Conservation (phyloP, 2,113 vertebrate genomes). For the Megalops atlanticus region DNA sequence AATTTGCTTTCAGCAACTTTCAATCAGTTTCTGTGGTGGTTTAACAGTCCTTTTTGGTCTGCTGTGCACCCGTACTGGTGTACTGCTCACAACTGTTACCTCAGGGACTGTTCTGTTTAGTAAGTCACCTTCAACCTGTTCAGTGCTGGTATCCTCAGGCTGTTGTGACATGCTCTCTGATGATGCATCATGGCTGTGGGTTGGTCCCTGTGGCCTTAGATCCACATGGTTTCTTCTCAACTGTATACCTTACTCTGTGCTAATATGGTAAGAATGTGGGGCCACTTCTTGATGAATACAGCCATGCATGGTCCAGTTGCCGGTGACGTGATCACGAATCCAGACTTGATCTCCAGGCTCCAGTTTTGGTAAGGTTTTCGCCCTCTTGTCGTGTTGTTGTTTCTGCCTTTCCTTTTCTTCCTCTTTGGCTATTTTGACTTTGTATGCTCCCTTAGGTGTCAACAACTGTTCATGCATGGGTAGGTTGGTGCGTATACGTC, state of each 20-base stretch:
- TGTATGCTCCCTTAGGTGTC: slow-evolving; percentile 26
- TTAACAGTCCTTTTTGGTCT: too few relatives aligned
- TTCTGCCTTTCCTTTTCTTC: slow-evolving; percentile 30
- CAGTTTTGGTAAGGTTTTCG: slow-evolving; percentile 10
- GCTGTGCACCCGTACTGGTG: not conserved
- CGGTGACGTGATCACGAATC: slow-evolving; percentile 3
- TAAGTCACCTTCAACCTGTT: not conserved
- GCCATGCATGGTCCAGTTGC: slow-evolving; percentile 9
- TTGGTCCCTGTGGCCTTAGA: not conserved
- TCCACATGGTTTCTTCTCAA: too few relatives aligned
- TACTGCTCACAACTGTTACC: not conserved
- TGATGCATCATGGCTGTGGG: not conserved
- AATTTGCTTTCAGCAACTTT: too few relatives aligned
- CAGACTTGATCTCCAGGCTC: slow-evolving; percentile 24
- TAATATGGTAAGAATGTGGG: slow-evolving; percentile 15
- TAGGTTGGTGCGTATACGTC: slow-evolving; percentile 22
- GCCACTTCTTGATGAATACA: slow-evolving; percentile 6
- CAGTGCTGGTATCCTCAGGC: not conserved
- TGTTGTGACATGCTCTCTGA: not conserved
- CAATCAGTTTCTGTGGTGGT: too few relatives aligned
- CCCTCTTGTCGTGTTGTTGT: slow-evolving; percentile 25
- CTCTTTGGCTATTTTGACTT: slow-evolving; percentile 21
- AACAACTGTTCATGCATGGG: slow-evolving; percentile 27
- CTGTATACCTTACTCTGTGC: slow-evolving; percentile 26
- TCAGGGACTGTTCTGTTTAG: not conserved